Percentiles rank a stretch among this genome's conserved stretches.
Evolutionary conservation across 2,113 vertebrate genomes (phyloP).

Genomic region (Ictalurus furcatus): DNA sequence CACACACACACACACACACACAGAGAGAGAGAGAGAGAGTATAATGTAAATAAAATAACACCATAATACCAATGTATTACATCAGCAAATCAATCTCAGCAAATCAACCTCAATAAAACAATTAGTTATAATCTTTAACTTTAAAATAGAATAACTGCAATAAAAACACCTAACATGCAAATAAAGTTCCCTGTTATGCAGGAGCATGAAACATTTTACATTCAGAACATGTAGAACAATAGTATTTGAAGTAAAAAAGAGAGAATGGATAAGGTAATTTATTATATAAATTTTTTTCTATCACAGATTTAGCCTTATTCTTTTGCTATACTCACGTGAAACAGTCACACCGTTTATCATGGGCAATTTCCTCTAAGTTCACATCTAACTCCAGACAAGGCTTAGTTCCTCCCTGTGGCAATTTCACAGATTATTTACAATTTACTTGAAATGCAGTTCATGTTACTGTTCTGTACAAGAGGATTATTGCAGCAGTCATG

Average conservation of each 20-base stretch:
- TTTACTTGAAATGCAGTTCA: background rate
- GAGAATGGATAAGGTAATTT: background rate
- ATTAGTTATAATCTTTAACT: background rate
- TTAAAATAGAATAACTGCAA: background rate
- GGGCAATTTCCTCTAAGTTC: conserved; percentile 80
- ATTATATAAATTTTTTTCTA: background rate
- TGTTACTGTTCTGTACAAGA: background rate
- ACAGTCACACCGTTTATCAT: conserved; percentile 78
- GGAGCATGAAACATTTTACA: background rate
- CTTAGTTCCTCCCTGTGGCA: conserved; percentile 78
- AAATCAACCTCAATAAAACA: background rate
- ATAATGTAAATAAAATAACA: background rate
- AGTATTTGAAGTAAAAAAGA: background rate
- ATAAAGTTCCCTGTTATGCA: background rate
- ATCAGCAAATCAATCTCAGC: background rate
- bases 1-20: no score
- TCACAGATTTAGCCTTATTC: background rate
- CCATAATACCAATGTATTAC: background rate
- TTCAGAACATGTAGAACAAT: background rate
- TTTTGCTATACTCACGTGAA: conserved; percentile 82
- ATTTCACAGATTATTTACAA: background rate
- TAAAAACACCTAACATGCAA: background rate
- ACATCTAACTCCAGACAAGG: conserved; percentile 83
- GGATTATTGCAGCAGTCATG: background rate
- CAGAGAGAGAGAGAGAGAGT: no score